phyloP scores from a whole-genome alignment of 2,888 invertebrate species.

The Listrodromus nycthemerus region DNA sequence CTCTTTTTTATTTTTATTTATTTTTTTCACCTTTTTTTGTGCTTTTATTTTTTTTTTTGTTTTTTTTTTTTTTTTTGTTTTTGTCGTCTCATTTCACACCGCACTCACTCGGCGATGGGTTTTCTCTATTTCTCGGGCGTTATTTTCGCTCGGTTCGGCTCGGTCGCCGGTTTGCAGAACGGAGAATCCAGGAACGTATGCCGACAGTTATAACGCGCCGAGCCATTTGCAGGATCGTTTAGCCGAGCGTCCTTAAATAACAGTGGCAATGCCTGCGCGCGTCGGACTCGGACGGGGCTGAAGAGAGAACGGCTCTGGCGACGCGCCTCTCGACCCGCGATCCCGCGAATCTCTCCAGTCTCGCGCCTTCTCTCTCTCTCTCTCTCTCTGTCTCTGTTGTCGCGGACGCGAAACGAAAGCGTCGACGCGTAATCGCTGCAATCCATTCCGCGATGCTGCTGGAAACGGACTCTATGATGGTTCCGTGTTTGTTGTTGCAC shows the following conservation, averaged over 20 bases:
- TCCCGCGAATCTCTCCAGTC: slow-evolving; percentile 3
- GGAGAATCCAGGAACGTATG: slow-evolving; percentile 66
- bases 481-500: slow-evolving; percentile 28
- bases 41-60: not conserved
- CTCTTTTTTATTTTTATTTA: slow-evolving; percentile 1
- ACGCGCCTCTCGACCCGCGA: slow-evolving; percentile 33
- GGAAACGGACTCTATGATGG: slow-evolving; percentile 52
- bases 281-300: slow-evolving; percentile 24
- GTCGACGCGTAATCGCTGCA: slow-evolving; percentile 73
- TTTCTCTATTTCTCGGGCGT: slow-evolving; percentile 51
- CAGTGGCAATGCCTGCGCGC: slow-evolving; percentile 62
- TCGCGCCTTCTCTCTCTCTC: slow-evolving; percentile 18
- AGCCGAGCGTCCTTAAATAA: slow-evolving; percentile 78
- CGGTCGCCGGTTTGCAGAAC: slow-evolving; percentile 26
- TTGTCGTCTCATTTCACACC: slow-evolving; percentile 47
- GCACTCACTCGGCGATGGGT: slow-evolving; percentile 14
- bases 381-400: too few relatives aligned
- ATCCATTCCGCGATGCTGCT: slow-evolving; percentile 64
- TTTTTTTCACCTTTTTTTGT: not conserved
- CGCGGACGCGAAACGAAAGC: slow-evolving; percentile 65
- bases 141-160: slow-evolving; percentile 31
- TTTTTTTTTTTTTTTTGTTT: slow-evolving; percentile 12
- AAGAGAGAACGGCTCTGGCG: slow-evolving; percentile 28
- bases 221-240: slow-evolving; percentile 79
- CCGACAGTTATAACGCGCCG: slow-evolving; percentile 78